These are phyloP conservation scores for Siniperca scherzeri DNA, from an alignment of 2,797 vertebrate genomes.

Conservation along the genomic window DNA sequence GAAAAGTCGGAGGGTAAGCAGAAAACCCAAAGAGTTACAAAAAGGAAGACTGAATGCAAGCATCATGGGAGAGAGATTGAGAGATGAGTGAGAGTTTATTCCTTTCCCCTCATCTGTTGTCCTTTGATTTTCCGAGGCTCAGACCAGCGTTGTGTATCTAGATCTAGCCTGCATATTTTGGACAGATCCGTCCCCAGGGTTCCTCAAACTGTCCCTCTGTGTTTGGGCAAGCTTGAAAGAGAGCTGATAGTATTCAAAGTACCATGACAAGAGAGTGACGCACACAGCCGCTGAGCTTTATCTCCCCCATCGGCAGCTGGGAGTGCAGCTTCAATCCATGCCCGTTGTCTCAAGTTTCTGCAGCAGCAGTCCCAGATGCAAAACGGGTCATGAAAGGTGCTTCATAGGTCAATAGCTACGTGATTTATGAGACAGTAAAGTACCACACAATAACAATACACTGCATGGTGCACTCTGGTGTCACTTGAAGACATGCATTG, in stretches of 20 bases:
- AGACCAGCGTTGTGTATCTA: constrained; percentile 72
- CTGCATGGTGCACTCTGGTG: constrained; percentile 4
- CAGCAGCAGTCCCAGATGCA: constrained; percentile 34
- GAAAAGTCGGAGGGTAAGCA: constrained; percentile 17
- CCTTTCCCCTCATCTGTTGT: constrained; percentile 62
- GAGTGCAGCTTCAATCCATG: constrained; percentile 60
- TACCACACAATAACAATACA: constrained; percentile 18
- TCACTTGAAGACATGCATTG: constrained; percentile 35
- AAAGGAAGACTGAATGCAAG: constrained; percentile 20
- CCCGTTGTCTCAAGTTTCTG: constrained; percentile 63
- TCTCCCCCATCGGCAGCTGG: constrained; percentile 81
- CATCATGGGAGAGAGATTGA: constrained; percentile 60
- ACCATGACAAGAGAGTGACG: constrained; percentile 80
- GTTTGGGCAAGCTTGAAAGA: constrained; percentile 81
- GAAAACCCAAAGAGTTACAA: constrained; percentile 36
- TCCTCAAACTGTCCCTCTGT: constrained; percentile 70
- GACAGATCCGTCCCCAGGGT: constrained; percentile 73
- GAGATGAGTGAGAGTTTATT: constrained; percentile 74
- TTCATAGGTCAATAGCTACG: constrained; percentile 52
- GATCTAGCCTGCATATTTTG: constrained; percentile 73
- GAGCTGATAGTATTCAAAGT: constrained; percentile 83
- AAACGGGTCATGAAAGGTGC: constrained; percentile 46
- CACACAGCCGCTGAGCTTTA: constrained; percentile 74
- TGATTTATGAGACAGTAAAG: constrained; percentile 62
- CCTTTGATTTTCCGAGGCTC: constrained; percentile 67